Conservation (phyloP, 1,140 invertebrate genomes). For the Caenorhabditis briggsae region DNA sequence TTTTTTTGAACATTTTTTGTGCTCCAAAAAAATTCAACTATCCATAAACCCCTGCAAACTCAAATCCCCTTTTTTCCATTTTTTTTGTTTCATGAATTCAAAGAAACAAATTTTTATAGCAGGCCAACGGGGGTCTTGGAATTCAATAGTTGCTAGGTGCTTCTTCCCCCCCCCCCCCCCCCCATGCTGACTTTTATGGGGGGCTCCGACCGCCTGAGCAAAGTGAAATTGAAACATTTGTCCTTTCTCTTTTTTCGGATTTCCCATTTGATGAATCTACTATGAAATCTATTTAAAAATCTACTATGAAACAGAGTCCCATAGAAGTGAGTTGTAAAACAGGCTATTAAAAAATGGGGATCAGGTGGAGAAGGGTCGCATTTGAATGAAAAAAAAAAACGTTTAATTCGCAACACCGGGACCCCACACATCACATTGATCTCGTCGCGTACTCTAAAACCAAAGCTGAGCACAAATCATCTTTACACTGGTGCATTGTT, state of each 20-base stretch:
- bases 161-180: neutral
- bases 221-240: neutral
- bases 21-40: too few species aligned
- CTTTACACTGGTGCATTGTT: constrained; percentile 47
- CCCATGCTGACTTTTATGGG: too few species aligned
- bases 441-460: neutral
- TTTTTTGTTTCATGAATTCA: neutral
- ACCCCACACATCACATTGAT: constrained; percentile 13
- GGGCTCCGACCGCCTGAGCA: too few species aligned
- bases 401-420: neutral
- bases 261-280: neutral
- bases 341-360: constrained; percentile 15
- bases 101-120: neutral
- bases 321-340: constrained; percentile 37
- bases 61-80: neutral
- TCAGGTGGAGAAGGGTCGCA: neutral
- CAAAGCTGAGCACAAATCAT: constrained; percentile 47
- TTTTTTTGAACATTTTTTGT: too few species aligned
- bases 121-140: neutral
- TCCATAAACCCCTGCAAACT: too few species aligned
- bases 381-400: neutral
- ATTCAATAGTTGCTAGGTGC: constrained; percentile 20
- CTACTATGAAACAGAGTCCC: neutral
- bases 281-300: neutral
- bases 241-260: neutral